Base-by-base conservation (phyloP, 2,113 vertebrate genomes). In the Trogon melanurus region DNA sequence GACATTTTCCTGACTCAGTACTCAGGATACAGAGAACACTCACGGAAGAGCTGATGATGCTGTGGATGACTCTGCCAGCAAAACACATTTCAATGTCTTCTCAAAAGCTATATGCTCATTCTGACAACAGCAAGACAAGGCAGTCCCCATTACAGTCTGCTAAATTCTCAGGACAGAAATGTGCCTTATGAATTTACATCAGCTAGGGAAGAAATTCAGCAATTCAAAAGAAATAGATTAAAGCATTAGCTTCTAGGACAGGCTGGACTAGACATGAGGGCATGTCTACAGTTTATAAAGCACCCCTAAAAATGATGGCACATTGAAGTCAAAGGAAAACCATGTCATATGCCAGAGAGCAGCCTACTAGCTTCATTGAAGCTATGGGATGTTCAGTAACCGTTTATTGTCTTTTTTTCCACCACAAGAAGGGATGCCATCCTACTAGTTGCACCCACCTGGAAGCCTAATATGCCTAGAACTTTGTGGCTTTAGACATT, bases 1-100 rank as follows among this genome's bases (percentile, higher is more conserved):
- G 79, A 90, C 47, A 71, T 94, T 93, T 93, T 93, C 79, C 88
- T 94, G 86, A 93, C 79, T 95, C 85, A 85, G 84, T 94, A 78
- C 32, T 89, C 53, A 38, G 51, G 32, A 93, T 56, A 56, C 53
- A 85, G 44, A 54, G 23, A 95, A 87, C 38, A 56, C 22, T 84
- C 69, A 91, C n/a, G 64, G 70, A 89, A 82, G 22, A 93, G 44
- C 16, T 85, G 62, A 69, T 92, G 79, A 76, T 79, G 38, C 41
- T 86, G 72, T 70, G 60, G 51, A 62, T 78, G 48, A 71, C 78
- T 91, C 62, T 91, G 65, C 60, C 61, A 90, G 34, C 51, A 86
- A 88, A 95, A 92, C 72, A 86, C 64, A 67, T 95, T 94, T 83
- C 56, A 64, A 71, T 94, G 69, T 92, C 79, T 80, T 80, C 44